Conservation (phyloP, 1,140 invertebrate species). For the Planococcus citri region DNA sequence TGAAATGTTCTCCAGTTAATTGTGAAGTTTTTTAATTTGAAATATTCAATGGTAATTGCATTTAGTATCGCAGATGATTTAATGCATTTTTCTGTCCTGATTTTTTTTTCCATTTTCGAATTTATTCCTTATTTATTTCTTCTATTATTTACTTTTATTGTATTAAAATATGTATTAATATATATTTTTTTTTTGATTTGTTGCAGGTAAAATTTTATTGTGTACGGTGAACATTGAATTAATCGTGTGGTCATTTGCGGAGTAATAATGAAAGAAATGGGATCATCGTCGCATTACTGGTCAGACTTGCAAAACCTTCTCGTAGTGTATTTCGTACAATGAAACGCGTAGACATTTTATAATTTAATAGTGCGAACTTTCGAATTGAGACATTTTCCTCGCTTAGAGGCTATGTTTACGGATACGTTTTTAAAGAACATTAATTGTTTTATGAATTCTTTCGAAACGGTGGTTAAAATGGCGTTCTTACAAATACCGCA, state of each 20-base stretch:
- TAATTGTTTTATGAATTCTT: conserved; percentile 17
- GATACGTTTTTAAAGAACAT: conserved; percentile 15
- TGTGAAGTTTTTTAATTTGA: no score
- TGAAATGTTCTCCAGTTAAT: no score
- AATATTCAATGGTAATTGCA: no score
- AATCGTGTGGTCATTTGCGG: background rate
- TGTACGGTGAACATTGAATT: background rate
- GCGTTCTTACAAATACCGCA: conserved; percentile 29
- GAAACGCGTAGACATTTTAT: background rate
- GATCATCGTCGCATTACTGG: background rate
- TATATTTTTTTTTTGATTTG: background rate
- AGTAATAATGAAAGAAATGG: background rate
- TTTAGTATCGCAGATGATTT: no score
- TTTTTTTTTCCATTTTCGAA: no score
- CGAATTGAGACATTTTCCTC: conserved; percentile 1
- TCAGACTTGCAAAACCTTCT: background rate
- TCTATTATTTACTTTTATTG: background rate
- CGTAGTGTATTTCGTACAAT: background rate
- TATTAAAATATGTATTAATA: background rate
- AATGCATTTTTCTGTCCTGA: no score
- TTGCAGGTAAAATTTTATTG: background rate
- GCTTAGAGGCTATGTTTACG: conserved; percentile 9
- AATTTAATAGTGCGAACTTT: conserved; percentile 3
- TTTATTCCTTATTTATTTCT: background rate
- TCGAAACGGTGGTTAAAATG: conserved; percentile 22